These are phyloP conservation scores for Julus scanicus DNA, from an alignment of 2,888 invertebrate species.

Conservation along the genomic window DNA sequence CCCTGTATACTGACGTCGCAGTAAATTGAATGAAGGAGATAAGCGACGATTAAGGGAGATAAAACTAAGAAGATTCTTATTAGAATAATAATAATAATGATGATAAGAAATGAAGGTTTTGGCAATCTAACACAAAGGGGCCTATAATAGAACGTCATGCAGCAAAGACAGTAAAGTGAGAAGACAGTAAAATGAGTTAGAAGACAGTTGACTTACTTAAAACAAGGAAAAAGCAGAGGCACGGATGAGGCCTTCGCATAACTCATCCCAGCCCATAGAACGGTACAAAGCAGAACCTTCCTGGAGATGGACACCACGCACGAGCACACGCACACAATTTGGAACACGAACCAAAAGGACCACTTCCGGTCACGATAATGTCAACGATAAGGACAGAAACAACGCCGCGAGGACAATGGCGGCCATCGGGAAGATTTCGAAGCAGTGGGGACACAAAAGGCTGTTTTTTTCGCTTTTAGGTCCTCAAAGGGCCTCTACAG, in stretches of 20 bases:
- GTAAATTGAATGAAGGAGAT: too few species aligned
- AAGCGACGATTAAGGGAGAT: too few species aligned
- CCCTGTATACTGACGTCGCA: too few species aligned
- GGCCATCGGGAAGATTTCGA: not conserved
- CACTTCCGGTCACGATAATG: not conserved
- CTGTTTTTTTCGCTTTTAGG: not conserved
- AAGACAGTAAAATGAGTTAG: too few species aligned
- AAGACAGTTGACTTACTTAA: conserved; percentile 45
- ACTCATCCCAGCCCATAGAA: conserved; percentile 53
- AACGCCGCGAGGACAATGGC: not conserved
- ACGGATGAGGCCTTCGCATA: conserved; percentile 53
- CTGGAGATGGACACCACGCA: not conserved
- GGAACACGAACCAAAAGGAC: not conserved
- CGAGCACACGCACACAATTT: too few species aligned
- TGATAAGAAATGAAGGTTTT: too few species aligned
- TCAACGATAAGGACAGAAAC: not conserved
- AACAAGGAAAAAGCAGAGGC: conserved; percentile 52
- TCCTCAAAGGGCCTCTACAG: too few species aligned
- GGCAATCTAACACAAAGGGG: too few species aligned
- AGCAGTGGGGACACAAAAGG: not conserved
- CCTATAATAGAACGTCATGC: too few species aligned
- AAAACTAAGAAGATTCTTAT: too few species aligned
- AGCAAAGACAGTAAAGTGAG: too few species aligned
- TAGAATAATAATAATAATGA: too few species aligned
- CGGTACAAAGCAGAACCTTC: conserved; percentile 16